Evolutionary conservation across 2,113 vertebrate genomes (phyloP), one percentile per base, ranked within the genome.

Genomic region (Tragulus kanchil): DNA sequence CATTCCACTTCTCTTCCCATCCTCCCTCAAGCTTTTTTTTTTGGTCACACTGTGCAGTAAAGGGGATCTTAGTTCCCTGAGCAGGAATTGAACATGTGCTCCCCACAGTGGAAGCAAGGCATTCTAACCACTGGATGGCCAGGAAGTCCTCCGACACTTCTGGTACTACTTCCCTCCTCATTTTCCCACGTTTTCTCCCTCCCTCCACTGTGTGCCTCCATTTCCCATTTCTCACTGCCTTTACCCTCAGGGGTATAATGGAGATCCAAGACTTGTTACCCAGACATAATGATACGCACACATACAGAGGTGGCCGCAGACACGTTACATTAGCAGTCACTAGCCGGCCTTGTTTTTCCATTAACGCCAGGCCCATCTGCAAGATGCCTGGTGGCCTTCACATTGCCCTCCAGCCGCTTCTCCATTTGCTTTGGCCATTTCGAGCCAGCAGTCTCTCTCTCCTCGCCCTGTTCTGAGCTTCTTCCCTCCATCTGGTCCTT

Each of bases 331-430:
- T 89, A 42, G 52, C n/a, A n/a, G n/a, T n/a, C n/a, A n/a, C n/a
- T n/a, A n/a, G n/a, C n/a, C n/a, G n/a, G n/a, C n/a, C n/a, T n/a
- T n/a, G n/a, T n/a, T n/a, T n/a, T n/a, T n/a, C n/a, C n/a, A n/a
- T n/a, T 17, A 23, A 75, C 36, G 62, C 36, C 75, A 25, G 87
- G n/a, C 36, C 36, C 36, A 36, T 36, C 36, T 36, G 36, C 36
- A 36, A 36, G 36, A 36, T 36, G 36, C 36, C 36, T 36, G 36
- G 36, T 36, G 36, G 36, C 69, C 73, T 86, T 77, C 54, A 9
- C 0, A 3, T 9, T 0, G 0, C 56, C n/a, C 58, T 67, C 28
- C 82, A 77, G 25, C 36, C 25, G 62, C 50, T 31, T 17, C n/a
- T 58, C 36, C n/a, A 4, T 5, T 17, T 31, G 19, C 87, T 73